Evolutionary conservation across 2,113 vertebrate species (phyloP), one percentile per base, ranked within the genome.

Genomic region (Oreochromis aureus): DNA sequence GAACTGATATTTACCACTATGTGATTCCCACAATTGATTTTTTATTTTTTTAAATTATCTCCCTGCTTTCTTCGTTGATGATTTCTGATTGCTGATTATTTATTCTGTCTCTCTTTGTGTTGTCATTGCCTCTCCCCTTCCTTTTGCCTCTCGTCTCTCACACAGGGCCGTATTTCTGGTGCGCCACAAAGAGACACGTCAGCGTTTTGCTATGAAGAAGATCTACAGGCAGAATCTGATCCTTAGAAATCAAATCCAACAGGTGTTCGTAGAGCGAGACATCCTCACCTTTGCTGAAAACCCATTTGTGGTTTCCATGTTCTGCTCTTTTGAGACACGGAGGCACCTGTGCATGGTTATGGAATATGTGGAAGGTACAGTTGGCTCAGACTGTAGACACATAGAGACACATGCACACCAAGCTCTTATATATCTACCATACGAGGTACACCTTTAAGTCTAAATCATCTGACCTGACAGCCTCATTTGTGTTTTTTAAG

Each of bases 301-400:
- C 93, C 98, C 98, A 6, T 99, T 99, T 0, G 98, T 99, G 91
- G 98, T 99, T 92, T 97, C 98, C 93, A 98, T 99, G 98, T 99
- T 98, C 96, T 99, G 98, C 91, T 99, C 98, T 78, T 99, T 99
- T 1, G 98, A 99, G 95, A 98, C 98, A 0, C 96, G 97, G 34
- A 94, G 98, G 19, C 98, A 99, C 93, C 97, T 99, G 48, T 99
- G 98, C 95, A 98, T 99, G 98, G 98, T 99, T 91, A 98, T 99
- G 98, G 98, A 99, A 92, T 99, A 99, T 0, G 98, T 99, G 91
- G 98, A 99, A 98, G 98, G 98, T 99, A 89, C 51, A 90, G 15
- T 22, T 76, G 39, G 3, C 34, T 30, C 19, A 7, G 48, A 63
- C 54, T 24, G 5, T 39, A 3, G 19, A 7, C 46, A 7, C 2